Evolutionary conservation across 2,888 invertebrate genomes (phyloP), one percentile per base, ranked within the genome.

Genomic region (Alloplasta piceator): DNA sequence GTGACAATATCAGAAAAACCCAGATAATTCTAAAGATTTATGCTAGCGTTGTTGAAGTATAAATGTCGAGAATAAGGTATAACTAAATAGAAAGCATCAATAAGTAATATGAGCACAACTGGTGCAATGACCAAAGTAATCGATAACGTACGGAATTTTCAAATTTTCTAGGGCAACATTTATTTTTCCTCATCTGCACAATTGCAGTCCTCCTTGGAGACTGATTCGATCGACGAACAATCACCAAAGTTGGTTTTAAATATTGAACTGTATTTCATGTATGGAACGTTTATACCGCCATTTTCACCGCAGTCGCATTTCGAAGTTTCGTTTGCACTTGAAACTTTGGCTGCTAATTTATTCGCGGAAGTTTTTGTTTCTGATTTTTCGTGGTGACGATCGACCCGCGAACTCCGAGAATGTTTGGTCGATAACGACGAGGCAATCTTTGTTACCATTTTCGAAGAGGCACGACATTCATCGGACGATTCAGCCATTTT

Each of bases 151-250:
- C n/a, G n/a, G n/a, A n/a, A n/a, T n/a, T n/a, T n/a, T n/a, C n/a
- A n/a, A n/a, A n/a, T n/a, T n/a, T n/a, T n/a, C n/a, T n/a, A n/a
- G n/a, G n/a, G n/a, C n/a, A n/a, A n/a, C n/a, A n/a, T n/a, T 61
- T 43, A 66, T 56, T 56, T 61, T 10, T 9, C 50, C 48, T 12
- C 12, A 10, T 36, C 50, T 9, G 38, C 26, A 38, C 79, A 75
- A 16, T 71, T 41, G 4, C 73, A 52, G 12, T 52, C 68, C 10
- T 74, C 16, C 41, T 38, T 43, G 9, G 66, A 50, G 7, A 41
- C 60, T 0, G 66, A 66, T 6, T 78, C 81, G 41, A 52, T 66
- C 38, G 66, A 50, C 10, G 48, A 78, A 77, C 55, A 48, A 50
- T 77, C 36, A 56, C 76, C 56, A 48, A 50, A 50, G 39, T 67